A percentile compares a stretch with the other conserved stretches of the same genome.
phyloP scores from a whole-genome alignment of 1,140 invertebrate genomes.

The Helicoverpa armigera region DNA sequence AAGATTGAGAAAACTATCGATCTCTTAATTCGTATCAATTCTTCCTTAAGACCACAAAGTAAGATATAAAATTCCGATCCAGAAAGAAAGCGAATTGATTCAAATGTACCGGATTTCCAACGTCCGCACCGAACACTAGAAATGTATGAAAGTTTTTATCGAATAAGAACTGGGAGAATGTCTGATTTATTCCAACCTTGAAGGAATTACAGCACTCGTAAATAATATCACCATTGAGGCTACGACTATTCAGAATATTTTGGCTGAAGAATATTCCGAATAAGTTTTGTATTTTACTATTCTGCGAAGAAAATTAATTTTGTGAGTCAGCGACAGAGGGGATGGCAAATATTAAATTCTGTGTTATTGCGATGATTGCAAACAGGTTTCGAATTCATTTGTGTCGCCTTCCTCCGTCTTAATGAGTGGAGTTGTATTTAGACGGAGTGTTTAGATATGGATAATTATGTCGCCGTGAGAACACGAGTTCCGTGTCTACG shows the following conservation, averaged over 20 bases:
- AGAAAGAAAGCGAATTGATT: constrained; percentile 30
- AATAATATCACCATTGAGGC: constrained; percentile 42
- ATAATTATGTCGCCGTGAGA: constrained; percentile 20
- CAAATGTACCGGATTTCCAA: constrained; percentile 29
- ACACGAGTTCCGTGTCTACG: constrained; percentile 9
- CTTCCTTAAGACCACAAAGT: constrained; percentile 18
- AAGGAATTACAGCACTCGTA: constrained; percentile 34
- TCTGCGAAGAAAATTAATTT: constrained; percentile 39
- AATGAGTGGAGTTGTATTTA: constrained; percentile 23
- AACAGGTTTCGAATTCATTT: constrained; percentile 27
- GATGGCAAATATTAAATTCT: constrained; percentile 28
- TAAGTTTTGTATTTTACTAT: constrained; percentile 29
- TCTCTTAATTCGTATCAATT: constrained; percentile 36
- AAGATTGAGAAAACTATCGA: not conserved
- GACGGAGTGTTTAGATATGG: constrained; percentile 3
- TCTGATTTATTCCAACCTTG: constrained; percentile 42
- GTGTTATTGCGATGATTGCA: constrained; percentile 33
- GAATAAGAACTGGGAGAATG: constrained; percentile 29
- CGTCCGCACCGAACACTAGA: constrained; percentile 24
- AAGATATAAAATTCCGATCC: constrained; percentile 28
- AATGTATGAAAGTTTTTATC: constrained; percentile 40
- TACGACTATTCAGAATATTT: constrained; percentile 37
- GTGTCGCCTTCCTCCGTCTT: constrained; percentile 16
- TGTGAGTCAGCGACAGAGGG: not conserved
- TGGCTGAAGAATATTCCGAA: constrained; percentile 27